phyloP scores from a whole-genome alignment of 2,888 invertebrate species.

The Odontothrips loti region DNA sequence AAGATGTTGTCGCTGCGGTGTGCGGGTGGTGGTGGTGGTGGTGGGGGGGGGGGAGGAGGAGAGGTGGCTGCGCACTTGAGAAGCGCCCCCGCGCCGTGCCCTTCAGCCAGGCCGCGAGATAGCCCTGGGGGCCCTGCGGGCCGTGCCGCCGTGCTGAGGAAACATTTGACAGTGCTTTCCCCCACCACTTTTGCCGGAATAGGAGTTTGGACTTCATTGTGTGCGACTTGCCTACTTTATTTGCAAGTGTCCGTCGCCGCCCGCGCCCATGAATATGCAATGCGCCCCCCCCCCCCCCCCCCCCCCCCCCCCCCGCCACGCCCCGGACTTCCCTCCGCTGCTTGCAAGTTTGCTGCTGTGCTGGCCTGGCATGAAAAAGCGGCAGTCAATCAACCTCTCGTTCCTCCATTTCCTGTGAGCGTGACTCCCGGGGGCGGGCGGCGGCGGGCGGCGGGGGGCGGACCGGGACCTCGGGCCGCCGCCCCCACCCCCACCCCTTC shows the following conservation, averaged over 20 bases:
- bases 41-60: no score
- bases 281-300: background rate
- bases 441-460: background rate
- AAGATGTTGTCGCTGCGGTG: no score
- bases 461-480: background rate
- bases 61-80: no score
- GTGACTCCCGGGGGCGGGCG: background rate
- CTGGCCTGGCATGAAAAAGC: slow-evolving; percentile 16
- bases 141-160: background rate
- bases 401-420: slow-evolving; percentile 5
- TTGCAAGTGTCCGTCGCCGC: slow-evolving; percentile 19
- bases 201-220: slow-evolving; percentile 12
- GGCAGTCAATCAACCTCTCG: slow-evolving; percentile 22
- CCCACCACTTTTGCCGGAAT: background rate
- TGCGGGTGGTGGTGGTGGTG: no score
- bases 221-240: background rate
- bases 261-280: slow-evolving; percentile 17
- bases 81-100: no score
- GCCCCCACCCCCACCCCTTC: background rate
- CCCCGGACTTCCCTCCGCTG: background rate
- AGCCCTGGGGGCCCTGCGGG: background rate
- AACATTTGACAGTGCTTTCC: background rate
- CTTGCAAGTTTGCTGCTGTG: background rate
- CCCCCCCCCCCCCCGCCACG: background rate
- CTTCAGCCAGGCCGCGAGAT: no score